Percentiles rank a stretch among this genome's conserved stretches.
Evolutionary conservation across 2,797 vertebrate genomes (phyloP).

Genomic region (Eremophila alpestris): DNA sequence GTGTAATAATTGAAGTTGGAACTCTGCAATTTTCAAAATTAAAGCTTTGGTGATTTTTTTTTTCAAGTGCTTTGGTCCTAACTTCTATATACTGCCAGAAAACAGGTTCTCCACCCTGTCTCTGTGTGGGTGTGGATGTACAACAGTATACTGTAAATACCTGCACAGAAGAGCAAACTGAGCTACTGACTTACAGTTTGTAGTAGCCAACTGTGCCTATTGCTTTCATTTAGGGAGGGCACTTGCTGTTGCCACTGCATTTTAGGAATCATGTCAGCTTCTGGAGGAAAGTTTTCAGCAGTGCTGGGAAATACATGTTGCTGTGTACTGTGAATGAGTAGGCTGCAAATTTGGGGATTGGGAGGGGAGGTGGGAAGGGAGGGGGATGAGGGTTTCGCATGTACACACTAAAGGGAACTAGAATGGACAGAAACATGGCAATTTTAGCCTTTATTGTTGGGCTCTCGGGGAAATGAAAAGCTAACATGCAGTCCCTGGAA

Average conservation of each 20-base stretch:
- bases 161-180: slow-evolving; percentile 68
- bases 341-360: slow-evolving; percentile 4
- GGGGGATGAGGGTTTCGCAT: background rate
- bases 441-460: slow-evolving; percentile 63
- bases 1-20: slow-evolving; percentile 41
- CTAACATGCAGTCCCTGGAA: slow-evolving; percentile 51
- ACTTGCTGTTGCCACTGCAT: slow-evolving; percentile 70
- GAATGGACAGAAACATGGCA: slow-evolving; percentile 52
- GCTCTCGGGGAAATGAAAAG: slow-evolving; percentile 55
- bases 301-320: slow-evolving; percentile 26
- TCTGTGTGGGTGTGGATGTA: slow-evolving; percentile 54
- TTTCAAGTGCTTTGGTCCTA: slow-evolving; percentile 69
- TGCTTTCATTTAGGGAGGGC: slow-evolving; percentile 70
- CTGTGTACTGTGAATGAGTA: slow-evolving; percentile 51
- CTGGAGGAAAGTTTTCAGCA: slow-evolving; percentile 49
- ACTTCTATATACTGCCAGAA: slow-evolving; percentile 76
- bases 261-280: slow-evolving; percentile 62
- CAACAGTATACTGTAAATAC: slow-evolving; percentile 1
- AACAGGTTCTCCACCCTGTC: slow-evolving; percentile 64
- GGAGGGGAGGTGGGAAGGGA: slow-evolving; percentile 36
- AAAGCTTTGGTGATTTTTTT: slow-evolving; percentile 65
- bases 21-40: slow-evolving; percentile 63
- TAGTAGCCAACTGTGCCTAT: slow-evolving; percentile 81
- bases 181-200: slow-evolving; percentile 70
- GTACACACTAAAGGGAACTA: slow-evolving; percentile 32